Evolutionary conservation across 53 echinoderm and acorn worm genomes (phyloP), one percentile per base, ranked within the genome.

Genomic region (Crossaster papposus): DNA sequence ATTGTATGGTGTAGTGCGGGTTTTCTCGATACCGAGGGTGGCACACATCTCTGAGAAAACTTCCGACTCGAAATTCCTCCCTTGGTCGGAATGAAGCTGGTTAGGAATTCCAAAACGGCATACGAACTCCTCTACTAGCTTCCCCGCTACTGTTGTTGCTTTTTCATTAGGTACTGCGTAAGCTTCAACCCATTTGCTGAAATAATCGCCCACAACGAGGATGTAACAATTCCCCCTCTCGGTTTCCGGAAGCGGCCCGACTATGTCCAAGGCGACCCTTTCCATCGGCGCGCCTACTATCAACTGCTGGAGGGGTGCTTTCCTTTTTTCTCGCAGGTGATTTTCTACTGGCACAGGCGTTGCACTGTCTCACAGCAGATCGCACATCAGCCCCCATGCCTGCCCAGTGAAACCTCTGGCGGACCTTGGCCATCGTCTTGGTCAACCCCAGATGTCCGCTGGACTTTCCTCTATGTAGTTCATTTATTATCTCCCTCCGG

Each of bases 141-240:
- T 54, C 1, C 72, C 54, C 4, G 90, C 90, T 17, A 70, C 53
- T 1, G 90, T 89, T 12, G 32, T 50, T 9, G 90, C 90, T 32
- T 30, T 81, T 36, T 86, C 75, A 30, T 85, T 68, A 13, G 85
- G 70, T 1, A 70, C 37, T 14, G 85, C 74, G 28, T 65, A 77
- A 22, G 79, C 79, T 24, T 91, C 86, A 1, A 65, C 51, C 84
- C 86, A 85, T 29, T 86, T 91, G 22, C 86, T 79, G 32, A 91
- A 91, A 51, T 86, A 91, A 36, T 91, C 86, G 2, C 72, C 76
- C 9, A 91, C 76, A 0, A 91, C 78, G 8, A 82, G 70, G 34
- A 74, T 79, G 30, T 84, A 91, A 52, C 10, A 30, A 26, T 87
- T 91, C 4, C 91, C 91, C 8, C 79, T 65, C 7, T 79, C 73